These are phyloP conservation scores for Cladopsammia gracilis DNA, from an alignment of 64 coral and sea anemone species.

Conservation along the genomic window DNA sequence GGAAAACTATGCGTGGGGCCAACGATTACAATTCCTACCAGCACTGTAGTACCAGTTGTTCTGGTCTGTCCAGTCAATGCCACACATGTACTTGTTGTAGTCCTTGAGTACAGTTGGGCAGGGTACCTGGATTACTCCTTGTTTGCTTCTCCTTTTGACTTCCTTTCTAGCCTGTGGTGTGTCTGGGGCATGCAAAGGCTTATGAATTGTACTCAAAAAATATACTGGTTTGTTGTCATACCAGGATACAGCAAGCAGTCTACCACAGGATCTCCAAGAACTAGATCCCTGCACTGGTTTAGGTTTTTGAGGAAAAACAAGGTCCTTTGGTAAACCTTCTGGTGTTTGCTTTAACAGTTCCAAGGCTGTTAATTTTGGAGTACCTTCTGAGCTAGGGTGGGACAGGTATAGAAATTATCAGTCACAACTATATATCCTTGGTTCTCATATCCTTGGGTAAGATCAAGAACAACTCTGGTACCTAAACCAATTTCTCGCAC, in stretches of 20 bases:
- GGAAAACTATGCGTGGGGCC: background rate
- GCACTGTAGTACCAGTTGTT: conserved; percentile 34
- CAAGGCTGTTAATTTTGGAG: conserved; percentile 30
- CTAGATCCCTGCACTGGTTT: conserved; percentile 16
- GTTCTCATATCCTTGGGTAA: background rate
- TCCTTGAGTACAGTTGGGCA: conserved; percentile 15
- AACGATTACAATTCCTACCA: conserved; percentile 13
- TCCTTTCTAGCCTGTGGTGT: background rate
- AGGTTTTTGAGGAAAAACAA: conserved; percentile 14
- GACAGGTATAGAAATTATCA: conserved; percentile 19
- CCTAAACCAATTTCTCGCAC: conserved; percentile 10
- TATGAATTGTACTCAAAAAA: conserved; percentile 41
- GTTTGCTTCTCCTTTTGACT: conserved; percentile 11
- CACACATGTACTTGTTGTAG: conserved; percentile 42
- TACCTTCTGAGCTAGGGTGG: conserved; percentile 11
- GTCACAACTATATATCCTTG: conserved; percentile 29
- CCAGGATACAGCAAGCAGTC: conserved; percentile 41
- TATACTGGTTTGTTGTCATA: conserved; percentile 40
- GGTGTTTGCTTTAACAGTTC: conserved; percentile 14
- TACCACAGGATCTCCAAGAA: conserved; percentile 15
- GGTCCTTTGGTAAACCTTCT: conserved; percentile 40
- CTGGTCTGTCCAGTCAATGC: conserved; percentile 7
- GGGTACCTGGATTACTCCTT: conserved; percentile 22
- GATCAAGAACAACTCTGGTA: background rate
- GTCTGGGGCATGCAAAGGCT: conserved; percentile 11